A percentile compares a stretch with the other conserved stretches of the same genome.
Conservation (phyloP, 2,113 vertebrate genomes). For the Zosterops hypoxanthus region DNA sequence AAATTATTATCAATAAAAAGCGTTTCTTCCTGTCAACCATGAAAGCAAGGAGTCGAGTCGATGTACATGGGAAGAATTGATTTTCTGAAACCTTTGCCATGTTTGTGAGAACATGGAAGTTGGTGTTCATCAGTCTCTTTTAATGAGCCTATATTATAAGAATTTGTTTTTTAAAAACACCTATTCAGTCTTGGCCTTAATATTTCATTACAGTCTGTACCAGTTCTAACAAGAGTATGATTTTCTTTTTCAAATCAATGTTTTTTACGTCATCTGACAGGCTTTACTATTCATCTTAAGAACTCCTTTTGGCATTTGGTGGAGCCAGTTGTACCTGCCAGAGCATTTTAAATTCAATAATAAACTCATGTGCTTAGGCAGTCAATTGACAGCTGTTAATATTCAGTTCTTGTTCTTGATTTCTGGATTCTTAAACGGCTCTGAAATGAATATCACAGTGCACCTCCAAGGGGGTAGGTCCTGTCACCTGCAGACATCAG, state of each 20-base stretch:
- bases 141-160: background rate
- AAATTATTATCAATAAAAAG: background rate
- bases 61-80: background rate
- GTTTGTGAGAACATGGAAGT: background rate
- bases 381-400: slow-evolving; percentile 44
- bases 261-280: slow-evolving; percentile 39
- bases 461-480: background rate
- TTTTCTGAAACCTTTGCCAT: background rate
- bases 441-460: slow-evolving; percentile 3
- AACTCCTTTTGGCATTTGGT: slow-evolving; percentile 59
- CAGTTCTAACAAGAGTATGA: slow-evolving; percentile 47
- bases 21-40: background rate
- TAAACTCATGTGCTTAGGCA: slow-evolving; percentile 55
- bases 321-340: slow-evolving; percentile 54
- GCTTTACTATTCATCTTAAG: slow-evolving; percentile 1
- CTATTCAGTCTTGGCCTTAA: slow-evolving; percentile 23
- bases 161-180: slow-evolving; percentile 8
- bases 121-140: background rate
- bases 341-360: slow-evolving; percentile 67
- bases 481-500: background rate
- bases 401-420: slow-evolving; percentile 20
- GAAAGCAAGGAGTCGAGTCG: background rate
- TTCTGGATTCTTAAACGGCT: background rate
- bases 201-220: slow-evolving; percentile 35
- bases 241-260: slow-evolving; percentile 64